phyloP scores from a whole-genome alignment of 1,140 invertebrate genomes.

The Berghia stephanieae region DNA sequence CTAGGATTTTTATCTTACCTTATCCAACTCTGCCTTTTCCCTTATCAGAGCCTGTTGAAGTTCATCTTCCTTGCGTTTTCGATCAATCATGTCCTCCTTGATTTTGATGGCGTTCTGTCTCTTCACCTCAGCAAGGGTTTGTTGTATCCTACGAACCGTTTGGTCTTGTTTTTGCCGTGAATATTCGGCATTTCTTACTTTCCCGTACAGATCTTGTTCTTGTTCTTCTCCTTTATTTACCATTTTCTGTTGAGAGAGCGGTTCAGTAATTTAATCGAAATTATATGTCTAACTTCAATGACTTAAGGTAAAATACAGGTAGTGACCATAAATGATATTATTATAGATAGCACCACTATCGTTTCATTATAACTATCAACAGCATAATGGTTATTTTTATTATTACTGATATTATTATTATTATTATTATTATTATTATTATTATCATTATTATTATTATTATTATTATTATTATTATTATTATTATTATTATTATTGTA shows the following conservation, averaged over 20 bases:
- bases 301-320: too few species aligned
- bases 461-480: too few species aligned
- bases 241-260: constrained; percentile 51
- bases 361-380: too few species aligned
- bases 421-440: too few species aligned
- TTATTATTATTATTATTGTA: too few species aligned
- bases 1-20: constrained; percentile 54
- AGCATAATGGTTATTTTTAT: too few species aligned
- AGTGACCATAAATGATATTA: too few species aligned
- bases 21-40: constrained; percentile 60
- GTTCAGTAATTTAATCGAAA: too few species aligned
- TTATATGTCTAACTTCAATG: too few species aligned
- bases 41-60: constrained; percentile 51
- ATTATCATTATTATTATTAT: too few species aligned
- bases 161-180: constrained; percentile 60
- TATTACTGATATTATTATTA: too few species aligned
- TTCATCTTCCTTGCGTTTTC: constrained; percentile 47
- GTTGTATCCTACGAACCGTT: constrained; percentile 48
- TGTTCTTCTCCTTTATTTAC: constrained; percentile 57
- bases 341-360: too few species aligned
- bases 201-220: constrained; percentile 55
- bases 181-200: constrained; percentile 59
- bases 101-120: constrained; percentile 53
- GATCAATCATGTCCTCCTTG: constrained; percentile 47
- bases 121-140: constrained; percentile 48